Evolutionary conservation across 2,113 vertebrate species (phyloP).

Genomic region (Corythaixoides concolor): DNA sequence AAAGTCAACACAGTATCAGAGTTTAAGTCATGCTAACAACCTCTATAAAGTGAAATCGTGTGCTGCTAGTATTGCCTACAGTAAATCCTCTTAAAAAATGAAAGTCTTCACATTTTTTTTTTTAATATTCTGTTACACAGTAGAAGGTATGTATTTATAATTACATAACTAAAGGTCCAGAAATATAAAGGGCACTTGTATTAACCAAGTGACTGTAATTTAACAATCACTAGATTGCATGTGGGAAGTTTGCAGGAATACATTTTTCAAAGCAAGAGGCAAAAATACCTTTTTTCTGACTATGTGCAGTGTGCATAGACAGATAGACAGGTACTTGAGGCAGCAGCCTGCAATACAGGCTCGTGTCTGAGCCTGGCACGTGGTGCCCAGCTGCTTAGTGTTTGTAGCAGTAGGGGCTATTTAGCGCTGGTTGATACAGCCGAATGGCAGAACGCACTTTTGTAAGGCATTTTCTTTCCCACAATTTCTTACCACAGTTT

Average conservation of each 20-base stretch:
- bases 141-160: not conserved
- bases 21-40: not conserved
- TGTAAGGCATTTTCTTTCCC: not conserved
- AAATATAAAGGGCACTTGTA: not conserved
- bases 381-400: not conserved
- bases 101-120: not conserved
- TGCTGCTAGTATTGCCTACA: not conserved
- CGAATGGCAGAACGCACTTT: not conserved
- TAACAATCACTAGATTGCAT: not conserved
- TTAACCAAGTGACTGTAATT: not conserved
- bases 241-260: not conserved
- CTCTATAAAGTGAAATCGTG: not conserved
- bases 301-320: not conserved
- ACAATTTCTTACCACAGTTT: not conserved
- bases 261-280: not conserved
- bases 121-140: not conserved
- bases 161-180: not conserved
- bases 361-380: not conserved
- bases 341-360: not conserved
- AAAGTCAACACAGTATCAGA: not conserved
- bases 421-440: not conserved
- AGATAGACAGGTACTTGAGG: not conserved
- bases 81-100: not conserved
- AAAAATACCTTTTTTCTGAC: not conserved
- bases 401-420: not conserved